Evolutionary conservation across 2,797 vertebrate species (phyloP).

Genomic region (Anguilla obscura): DNA sequence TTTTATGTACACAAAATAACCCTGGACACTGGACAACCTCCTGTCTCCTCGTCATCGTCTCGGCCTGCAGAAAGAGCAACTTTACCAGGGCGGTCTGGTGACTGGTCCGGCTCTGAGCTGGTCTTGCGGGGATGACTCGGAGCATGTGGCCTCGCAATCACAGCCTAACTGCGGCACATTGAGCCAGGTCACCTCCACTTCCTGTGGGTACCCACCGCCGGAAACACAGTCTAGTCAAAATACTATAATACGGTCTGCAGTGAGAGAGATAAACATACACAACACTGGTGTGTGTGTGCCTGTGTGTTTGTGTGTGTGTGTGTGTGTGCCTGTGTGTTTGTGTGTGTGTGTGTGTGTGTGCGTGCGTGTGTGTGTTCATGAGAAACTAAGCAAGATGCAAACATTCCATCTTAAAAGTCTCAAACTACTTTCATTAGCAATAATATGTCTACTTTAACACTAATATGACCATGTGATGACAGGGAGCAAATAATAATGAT

Average conservation of each 20-base stretch:
- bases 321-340: not conserved
- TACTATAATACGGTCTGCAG: not conserved
- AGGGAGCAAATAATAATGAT: too few relatives aligned
- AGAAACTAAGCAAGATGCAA: too few relatives aligned
- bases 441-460: too few relatives aligned
- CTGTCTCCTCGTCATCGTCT: not conserved
- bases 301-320: not conserved
- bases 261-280: not conserved
- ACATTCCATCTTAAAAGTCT: too few relatives aligned
- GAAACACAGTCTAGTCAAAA: constrained; percentile 12
- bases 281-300: not conserved
- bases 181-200: not conserved
- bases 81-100: not conserved
- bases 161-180: not conserved
- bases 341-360: too few relatives aligned
- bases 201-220: not conserved
- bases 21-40: not conserved
- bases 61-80: not conserved
- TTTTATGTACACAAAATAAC: not conserved
- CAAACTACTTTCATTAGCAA: too few relatives aligned
- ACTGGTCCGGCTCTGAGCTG: not conserved
- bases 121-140: not conserved
- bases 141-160: not conserved
- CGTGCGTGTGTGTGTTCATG: too few relatives aligned
- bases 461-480: too few relatives aligned